Percentiles rank a stretch among this genome's conserved stretches.
Evolutionary conservation across 1,140 invertebrate species (phyloP).

Genomic region (Euura saliciscinereae): DNA sequence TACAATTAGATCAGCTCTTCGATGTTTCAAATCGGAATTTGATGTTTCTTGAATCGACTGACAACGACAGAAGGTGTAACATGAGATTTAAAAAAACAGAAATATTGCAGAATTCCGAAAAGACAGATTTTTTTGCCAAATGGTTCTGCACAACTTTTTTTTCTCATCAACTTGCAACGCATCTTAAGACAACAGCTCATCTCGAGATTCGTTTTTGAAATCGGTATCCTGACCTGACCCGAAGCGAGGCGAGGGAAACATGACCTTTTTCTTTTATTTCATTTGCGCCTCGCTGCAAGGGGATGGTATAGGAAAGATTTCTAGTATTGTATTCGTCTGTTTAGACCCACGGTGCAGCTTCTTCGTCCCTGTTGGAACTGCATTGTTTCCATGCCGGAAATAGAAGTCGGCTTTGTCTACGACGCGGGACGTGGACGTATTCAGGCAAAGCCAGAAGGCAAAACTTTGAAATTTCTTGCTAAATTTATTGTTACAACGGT

Average conservation of each 20-base stretch:
- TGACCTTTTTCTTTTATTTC: neutral
- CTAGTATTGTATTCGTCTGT: neutral
- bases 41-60: no score
- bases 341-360: no score
- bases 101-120: no score
- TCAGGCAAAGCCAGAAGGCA: neutral
- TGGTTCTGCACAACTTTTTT: no score
- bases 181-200: no score
- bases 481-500: neutral
- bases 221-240: neutral
- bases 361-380: neutral
- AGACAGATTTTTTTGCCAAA: no score
- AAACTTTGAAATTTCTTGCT: neutral
- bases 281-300: neutral
- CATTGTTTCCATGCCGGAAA: conserved; percentile 5
- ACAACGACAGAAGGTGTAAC: no score
- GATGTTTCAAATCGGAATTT: no score
- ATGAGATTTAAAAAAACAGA: no score
- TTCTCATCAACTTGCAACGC: no score
- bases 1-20: no score
- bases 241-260: neutral
- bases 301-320: neutral
- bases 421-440: neutral
- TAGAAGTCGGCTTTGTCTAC: conserved; percentile 4
- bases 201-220: no score